Evolutionary conservation across 2,888 invertebrate species (phyloP).

Genomic region (Aspidiotus rigidus): DNA sequence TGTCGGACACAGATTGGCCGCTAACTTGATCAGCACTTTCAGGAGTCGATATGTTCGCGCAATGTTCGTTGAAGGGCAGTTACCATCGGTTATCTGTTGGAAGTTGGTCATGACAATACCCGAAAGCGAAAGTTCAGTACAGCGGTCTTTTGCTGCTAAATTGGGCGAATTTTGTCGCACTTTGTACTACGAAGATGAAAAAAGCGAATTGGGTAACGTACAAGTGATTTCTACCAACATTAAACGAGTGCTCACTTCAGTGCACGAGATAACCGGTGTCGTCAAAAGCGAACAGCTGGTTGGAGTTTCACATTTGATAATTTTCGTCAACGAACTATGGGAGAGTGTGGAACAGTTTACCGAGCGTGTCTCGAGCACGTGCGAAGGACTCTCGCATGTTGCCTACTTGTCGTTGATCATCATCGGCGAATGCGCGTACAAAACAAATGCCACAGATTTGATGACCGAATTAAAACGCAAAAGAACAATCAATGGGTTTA

Average conservation of each 20-base stretch:
- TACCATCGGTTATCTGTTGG: conserved; percentile 9
- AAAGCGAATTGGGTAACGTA: background rate
- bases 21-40: background rate
- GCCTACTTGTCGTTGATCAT: background rate
- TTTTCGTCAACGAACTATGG: conserved; percentile 14
- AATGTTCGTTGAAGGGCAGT: background rate
- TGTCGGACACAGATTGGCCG: conserved; percentile 9
- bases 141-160: background rate
- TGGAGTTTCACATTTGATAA: conserved; percentile 5
- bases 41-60: background rate
- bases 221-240: background rate
- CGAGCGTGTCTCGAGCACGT: background rate
- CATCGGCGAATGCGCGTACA: background rate
- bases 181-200: conserved; percentile 9
- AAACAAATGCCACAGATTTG: background rate
- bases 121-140: background rate
- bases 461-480: background rate
- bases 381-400: background rate
- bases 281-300: background rate
- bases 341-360: conserved; percentile 12
- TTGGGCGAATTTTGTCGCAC: conserved; percentile 18
- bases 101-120: conserved; percentile 14
- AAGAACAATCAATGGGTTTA: conserved; percentile 1
- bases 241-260: background rate
- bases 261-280: background rate